Evolutionary conservation across 2,113 vertebrate genomes (phyloP).

Genomic region (Colistium nudipinnis): DNA sequence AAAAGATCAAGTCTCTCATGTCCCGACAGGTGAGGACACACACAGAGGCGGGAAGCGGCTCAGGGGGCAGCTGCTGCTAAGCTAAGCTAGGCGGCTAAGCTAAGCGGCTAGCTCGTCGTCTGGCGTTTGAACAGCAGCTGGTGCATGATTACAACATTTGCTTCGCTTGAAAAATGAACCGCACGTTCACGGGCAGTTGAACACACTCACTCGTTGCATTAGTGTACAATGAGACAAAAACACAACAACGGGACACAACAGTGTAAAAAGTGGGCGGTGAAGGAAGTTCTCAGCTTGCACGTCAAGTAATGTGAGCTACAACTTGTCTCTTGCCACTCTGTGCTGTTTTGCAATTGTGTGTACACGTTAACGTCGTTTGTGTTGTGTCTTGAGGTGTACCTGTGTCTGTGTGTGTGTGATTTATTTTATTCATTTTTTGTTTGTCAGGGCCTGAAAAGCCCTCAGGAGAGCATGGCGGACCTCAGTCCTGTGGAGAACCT

Average conservation of each 20-base stretch:
- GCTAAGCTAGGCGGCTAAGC: constrained; percentile 62
- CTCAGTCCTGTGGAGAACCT: constrained; percentile 94
- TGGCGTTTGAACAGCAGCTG: background rate
- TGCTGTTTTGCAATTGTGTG: background rate
- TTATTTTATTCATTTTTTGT: constrained; percentile 4
- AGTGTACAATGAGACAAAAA: background rate
- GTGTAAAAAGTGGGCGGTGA: constrained; percentile 26
- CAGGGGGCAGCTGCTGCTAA: constrained; percentile 21
- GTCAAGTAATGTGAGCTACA: constrained; percentile 25
- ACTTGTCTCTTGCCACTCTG: constrained; percentile 43
- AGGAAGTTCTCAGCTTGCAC: constrained; percentile 60
- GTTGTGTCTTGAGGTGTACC: too few relatives aligned
- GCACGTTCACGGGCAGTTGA: background rate
- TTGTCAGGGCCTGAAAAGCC: constrained; percentile 90
- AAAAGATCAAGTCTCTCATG: constrained; percentile 98
- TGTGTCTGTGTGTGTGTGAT: background rate
- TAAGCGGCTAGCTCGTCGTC: constrained; percentile 58
- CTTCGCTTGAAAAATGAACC: background rate
- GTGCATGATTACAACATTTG: background rate
- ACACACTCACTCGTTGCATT: fast-evolving
- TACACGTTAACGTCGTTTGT: background rate
- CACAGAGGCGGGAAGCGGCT: background rate
- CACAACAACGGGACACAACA: constrained; percentile 21
- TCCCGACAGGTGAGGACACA: constrained; percentile 89
- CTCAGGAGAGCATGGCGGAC: constrained; percentile 92